A percentile compares a stretch with the other conserved stretches of the same genome.
These are phyloP conservation scores for Acanthoscelides obtectus DNA, from an alignment of 2,888 invertebrate species.

Conservation along the genomic window DNA sequence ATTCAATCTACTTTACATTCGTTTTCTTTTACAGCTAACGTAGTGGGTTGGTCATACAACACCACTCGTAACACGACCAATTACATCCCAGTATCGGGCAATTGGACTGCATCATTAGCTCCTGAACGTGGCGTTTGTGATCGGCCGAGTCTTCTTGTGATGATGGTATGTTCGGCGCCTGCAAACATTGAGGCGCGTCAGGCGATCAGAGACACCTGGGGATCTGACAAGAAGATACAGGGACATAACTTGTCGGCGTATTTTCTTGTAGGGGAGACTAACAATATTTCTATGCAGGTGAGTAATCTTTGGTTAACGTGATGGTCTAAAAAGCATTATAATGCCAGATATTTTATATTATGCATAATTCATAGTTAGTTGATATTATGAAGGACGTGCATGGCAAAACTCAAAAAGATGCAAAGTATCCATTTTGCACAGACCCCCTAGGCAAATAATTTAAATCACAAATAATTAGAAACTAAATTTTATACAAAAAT, in stretches of 20 bases:
- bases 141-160: conserved; percentile 43
- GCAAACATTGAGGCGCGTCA: conserved; percentile 60
- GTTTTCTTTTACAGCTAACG: conserved; percentile 33
- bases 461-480: too few relatives aligned
- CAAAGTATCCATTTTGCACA: too few relatives aligned
- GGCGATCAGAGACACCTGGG: conserved; percentile 72
- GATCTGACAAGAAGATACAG: conserved; percentile 35
- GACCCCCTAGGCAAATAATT: too few relatives aligned
- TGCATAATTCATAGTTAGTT: too few relatives aligned
- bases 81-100: conserved; percentile 54
- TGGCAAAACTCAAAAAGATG: too few relatives aligned
- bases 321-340: too few relatives aligned
- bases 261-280: conserved; percentile 53
- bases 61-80: conserved; percentile 66
- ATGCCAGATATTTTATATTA: too few relatives aligned
- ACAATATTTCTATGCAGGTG: conserved; percentile 54
- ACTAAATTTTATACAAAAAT: too few relatives aligned
- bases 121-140: conserved; percentile 31
- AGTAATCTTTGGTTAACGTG: too few relatives aligned
- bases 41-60: conserved; percentile 69
- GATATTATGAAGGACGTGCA: too few relatives aligned
- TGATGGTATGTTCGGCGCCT: conserved; percentile 73
- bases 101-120: conserved; percentile 26
- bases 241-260: conserved; percentile 26
- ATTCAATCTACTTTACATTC: too few relatives aligned